These are phyloP conservation scores for Phoenicopterus ruber DNA, from an alignment of 2,113 vertebrate genomes.

Conservation along the genomic window DNA sequence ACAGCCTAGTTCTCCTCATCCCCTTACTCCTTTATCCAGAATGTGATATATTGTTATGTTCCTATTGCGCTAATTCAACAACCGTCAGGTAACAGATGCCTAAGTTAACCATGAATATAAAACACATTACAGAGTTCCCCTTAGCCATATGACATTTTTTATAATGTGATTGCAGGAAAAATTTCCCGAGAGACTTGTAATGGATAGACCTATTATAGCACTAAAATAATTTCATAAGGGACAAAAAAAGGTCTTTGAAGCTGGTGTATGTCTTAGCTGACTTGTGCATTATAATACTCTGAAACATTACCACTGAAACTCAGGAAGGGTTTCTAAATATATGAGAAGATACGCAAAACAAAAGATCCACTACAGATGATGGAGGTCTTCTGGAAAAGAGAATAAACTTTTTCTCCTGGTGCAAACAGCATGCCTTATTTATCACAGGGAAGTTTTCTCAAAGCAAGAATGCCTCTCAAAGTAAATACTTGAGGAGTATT, in stretches of 20 bases:
- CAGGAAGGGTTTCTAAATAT: not conserved
- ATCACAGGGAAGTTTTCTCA: not conserved
- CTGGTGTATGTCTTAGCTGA: not conserved
- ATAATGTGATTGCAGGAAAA: not conserved
- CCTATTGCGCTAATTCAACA: not conserved
- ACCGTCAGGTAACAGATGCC: not conserved
- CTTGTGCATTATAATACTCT: not conserved
- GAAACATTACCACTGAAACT: not conserved
- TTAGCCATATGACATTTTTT: not conserved
- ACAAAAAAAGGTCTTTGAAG: not conserved
- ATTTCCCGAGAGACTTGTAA: not conserved
- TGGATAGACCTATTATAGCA: not conserved
- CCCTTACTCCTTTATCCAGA: not conserved
- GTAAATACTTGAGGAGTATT: not conserved
- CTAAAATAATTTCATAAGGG: not conserved
- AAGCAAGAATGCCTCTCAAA: not conserved
- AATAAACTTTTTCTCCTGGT: not conserved
- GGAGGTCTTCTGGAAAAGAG: not conserved
- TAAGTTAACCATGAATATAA: not conserved
- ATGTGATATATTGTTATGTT: not conserved
- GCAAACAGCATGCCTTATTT: not conserved
- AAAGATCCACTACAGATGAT: not conserved
- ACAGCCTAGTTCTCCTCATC: not conserved
- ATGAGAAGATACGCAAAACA: not conserved
- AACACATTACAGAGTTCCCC: not conserved